These are phyloP conservation scores for Antrozous pallidus DNA, from an alignment of 2,797 vertebrate genomes.

Conservation along the genomic window DNA sequence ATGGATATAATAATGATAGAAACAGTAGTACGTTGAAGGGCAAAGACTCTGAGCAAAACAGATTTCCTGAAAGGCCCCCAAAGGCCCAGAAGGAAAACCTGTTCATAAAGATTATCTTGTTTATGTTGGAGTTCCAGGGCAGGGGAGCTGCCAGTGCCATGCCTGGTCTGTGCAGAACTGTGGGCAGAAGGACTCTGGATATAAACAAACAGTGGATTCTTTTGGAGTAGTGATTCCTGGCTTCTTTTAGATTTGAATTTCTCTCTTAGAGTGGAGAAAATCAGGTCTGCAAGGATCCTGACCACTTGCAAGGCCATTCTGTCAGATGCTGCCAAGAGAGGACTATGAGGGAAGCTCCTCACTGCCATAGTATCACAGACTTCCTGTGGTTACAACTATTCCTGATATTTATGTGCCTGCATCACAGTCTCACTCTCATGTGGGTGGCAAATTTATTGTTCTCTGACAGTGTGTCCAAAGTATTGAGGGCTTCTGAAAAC, in stretches of 20 bases:
- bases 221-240: neutral
- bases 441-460: constrained; percentile 36
- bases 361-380: neutral
- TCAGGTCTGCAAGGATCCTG: neutral
- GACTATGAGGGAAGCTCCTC: neutral
- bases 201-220: neutral
- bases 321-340: neutral
- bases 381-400: neutral
- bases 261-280: neutral
- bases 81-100: neutral
- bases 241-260: neutral
- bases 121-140: neutral
- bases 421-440: constrained; percentile 40
- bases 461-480: constrained; percentile 39
- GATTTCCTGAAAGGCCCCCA: neutral
- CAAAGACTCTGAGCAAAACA: neutral
- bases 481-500: constrained; percentile 35
- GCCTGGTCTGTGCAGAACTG: neutral
- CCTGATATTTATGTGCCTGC: neutral
- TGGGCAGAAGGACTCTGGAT: neutral
- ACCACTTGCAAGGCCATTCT: neutral
- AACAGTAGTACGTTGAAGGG: neutral
- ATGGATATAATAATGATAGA: neutral
- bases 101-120: neutral
- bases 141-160: neutral